phyloP scores from a whole-genome alignment of 1,140 invertebrate species.

The Eurosta solidaginis region DNA sequence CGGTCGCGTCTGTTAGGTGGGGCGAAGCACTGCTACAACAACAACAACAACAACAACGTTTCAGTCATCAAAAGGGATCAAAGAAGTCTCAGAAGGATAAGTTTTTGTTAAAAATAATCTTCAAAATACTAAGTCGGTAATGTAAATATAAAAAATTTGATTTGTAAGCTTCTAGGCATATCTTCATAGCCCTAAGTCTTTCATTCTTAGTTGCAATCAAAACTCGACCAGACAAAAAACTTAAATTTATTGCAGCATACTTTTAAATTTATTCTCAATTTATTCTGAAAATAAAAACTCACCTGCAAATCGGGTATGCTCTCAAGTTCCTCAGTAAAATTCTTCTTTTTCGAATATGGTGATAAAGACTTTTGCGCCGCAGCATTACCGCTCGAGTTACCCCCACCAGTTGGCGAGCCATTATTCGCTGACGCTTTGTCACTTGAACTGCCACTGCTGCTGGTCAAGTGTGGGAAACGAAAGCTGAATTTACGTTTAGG shows the following conservation, averaged over 20 bases:
- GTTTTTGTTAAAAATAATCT: too few species aligned
- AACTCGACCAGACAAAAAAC: too few species aligned
- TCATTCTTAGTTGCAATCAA: background rate
- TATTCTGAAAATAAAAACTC: too few species aligned
- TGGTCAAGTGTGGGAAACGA: conserved; percentile 69
- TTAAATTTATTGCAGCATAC: too few species aligned
- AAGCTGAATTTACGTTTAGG: conserved; percentile 88
- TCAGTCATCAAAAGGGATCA: too few species aligned
- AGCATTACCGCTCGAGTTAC: background rate
- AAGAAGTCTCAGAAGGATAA: too few species aligned
- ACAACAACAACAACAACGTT: too few species aligned
- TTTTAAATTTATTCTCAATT: too few species aligned
- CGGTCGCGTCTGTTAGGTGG: too few species aligned
- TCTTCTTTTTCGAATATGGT: conserved; percentile 66
- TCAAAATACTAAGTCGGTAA: too few species aligned
- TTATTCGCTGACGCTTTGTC: conserved; percentile 31
- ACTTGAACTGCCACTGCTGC: conserved; percentile 25
- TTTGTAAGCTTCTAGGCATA: background rate
- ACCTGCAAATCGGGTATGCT: conserved; percentile 90
- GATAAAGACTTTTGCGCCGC: conserved; percentile 43
- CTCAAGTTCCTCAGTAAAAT: conserved; percentile 87
- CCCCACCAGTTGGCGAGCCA: conserved; percentile 27
- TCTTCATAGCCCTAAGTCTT: background rate
- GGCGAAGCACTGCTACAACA: too few species aligned
- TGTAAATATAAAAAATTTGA: too few species aligned